A percentile compares a stretch with the other conserved stretches of the same genome.
These are phyloP conservation scores for Myiotriccus ornatus DNA, from an alignment of 2,797 vertebrate species.

Conservation along the genomic window DNA sequence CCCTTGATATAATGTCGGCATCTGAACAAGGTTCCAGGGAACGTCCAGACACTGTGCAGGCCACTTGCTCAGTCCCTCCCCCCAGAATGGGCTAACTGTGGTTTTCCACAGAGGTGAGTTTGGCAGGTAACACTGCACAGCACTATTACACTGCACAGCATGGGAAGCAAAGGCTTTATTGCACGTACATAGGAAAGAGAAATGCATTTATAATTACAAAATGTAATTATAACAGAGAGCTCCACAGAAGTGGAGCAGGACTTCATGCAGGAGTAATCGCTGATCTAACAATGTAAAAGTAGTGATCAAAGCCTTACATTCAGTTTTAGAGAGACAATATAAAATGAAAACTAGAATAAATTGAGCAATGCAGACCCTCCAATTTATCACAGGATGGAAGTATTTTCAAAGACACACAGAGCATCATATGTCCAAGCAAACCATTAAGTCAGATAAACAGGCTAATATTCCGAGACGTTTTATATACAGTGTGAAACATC, in stretches of 20 bases:
- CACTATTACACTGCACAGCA: background rate
- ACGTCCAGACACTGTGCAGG: background rate
- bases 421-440: background rate
- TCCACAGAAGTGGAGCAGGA: background rate
- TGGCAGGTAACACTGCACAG: background rate
- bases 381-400: background rate
- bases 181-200: background rate
- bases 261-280: background rate
- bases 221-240: background rate
- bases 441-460: background rate
- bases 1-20: background rate
- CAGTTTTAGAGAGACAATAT: background rate
- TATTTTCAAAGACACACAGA: background rate
- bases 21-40: background rate
- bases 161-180: background rate
- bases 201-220: background rate
- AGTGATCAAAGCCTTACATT: background rate
- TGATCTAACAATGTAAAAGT: background rate
- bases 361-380: background rate
- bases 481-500: background rate
- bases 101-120: background rate
- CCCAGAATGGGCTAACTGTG: background rate
- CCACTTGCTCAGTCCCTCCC: rapidly evolving
- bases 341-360: background rate
- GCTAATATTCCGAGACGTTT: background rate